phyloP scores from a whole-genome alignment of 2,888 invertebrate species.

The Drepana falcataria region DNA sequence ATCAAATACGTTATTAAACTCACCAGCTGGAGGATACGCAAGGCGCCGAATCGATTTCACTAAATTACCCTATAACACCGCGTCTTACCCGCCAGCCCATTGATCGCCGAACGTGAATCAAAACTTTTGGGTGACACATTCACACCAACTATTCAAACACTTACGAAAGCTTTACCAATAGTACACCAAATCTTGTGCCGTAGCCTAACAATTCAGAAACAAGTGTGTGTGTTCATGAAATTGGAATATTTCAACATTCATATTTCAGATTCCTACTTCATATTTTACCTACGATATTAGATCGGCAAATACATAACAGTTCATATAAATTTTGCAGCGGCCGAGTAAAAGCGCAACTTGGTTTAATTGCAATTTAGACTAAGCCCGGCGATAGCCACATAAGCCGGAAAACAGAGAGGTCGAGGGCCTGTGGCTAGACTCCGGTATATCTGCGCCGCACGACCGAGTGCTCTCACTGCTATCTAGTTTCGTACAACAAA shows the following conservation, averaged over 20 bases:
- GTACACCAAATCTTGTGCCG: no score
- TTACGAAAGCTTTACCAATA: constrained; percentile 4
- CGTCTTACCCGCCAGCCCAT: constrained; percentile 15
- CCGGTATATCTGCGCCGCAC: constrained; percentile 34
- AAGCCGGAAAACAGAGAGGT: constrained; percentile 52
- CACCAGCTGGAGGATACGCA: constrained; percentile 49
- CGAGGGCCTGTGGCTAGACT: constrained; percentile 47
- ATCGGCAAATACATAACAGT: constrained; percentile 13
- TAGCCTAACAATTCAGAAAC: no score
- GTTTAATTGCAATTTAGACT: constrained; percentile 66
- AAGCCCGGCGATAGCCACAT: constrained; percentile 57
- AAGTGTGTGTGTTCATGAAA: no score
- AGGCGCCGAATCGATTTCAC: constrained; percentile 47
- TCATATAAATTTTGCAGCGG: constrained; percentile 19
- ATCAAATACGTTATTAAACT: constrained; percentile 68
- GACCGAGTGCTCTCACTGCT: constrained; percentile 40
- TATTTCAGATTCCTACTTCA: no score
- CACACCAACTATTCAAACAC: constrained; percentile 10
- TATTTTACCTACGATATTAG: no score
- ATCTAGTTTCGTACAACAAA: constrained; percentile 50
- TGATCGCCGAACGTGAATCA: constrained; percentile 13
- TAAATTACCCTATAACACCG: constrained; percentile 36
- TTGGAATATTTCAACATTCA: no score
- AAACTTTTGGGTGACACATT: constrained; percentile 10
- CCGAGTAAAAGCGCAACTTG: constrained; percentile 38